Evolutionary conservation across 1,140 invertebrate genomes (phyloP).

Genomic region (Hycleus cichorii): DNA sequence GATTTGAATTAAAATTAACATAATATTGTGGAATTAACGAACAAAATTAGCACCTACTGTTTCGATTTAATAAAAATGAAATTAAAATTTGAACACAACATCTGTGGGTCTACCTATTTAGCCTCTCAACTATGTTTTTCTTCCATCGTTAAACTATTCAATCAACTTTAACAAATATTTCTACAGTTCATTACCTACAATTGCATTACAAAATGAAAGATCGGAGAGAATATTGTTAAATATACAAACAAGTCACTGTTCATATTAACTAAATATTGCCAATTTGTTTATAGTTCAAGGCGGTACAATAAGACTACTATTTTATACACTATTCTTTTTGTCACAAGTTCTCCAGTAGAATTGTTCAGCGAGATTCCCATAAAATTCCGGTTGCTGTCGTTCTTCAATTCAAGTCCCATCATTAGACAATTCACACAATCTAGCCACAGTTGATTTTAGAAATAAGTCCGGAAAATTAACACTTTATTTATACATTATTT

Average conservation of each 20-base stretch:
- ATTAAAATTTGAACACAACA: slow-evolving; percentile 27
- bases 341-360: too few relatives aligned
- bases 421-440: too few relatives aligned
- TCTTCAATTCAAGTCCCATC: too few relatives aligned
- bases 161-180: slow-evolving; percentile 33
- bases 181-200: slow-evolving; percentile 29
- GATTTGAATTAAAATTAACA: too few relatives aligned
- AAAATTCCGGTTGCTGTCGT: too few relatives aligned
- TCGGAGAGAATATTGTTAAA: slow-evolving; percentile 27
- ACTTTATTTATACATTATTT: slow-evolving; percentile 14
- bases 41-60: too few relatives aligned
- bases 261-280: slow-evolving; percentile 29
- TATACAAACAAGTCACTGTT: slow-evolving; percentile 31
- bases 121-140: slow-evolving; percentile 7
- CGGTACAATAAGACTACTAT: neutral
- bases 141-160: slow-evolving; percentile 33
- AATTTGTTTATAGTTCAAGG: slow-evolving; percentile 28
- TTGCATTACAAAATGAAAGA: slow-evolving; percentile 32
- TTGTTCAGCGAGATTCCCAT: too few relatives aligned
- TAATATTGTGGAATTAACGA: neutral
- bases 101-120: slow-evolving; percentile 14
- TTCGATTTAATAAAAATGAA: too few relatives aligned
- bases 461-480: slow-evolving; percentile 25
- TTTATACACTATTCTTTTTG: neutral
- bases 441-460: neutral